Base-by-base conservation (phyloP, 1,140 invertebrate genomes). In the Agraylea sexmaculata region DNA sequence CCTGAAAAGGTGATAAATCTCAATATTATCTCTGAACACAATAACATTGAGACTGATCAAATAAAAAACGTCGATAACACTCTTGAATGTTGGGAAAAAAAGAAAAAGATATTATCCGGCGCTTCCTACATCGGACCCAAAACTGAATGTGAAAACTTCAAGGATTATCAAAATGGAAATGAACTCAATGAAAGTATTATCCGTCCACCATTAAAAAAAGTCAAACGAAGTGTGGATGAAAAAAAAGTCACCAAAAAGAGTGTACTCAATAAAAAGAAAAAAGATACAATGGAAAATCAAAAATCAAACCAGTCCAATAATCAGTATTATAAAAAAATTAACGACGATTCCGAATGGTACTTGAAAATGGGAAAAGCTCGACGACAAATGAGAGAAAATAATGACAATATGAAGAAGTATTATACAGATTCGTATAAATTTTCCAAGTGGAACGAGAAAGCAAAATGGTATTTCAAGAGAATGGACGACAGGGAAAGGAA, bases 401-500 rank as follows among this genome's bases (percentile, higher is more conserved):
- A 7, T 16, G 35, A 37, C 16, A 16, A 35, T n/a, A 22, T 35
- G 6, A 25, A 27, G 6, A 4, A 18, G 4, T 16, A n/a, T n/a
- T n/a, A n/a, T n/a, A 22, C 21, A 16, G 10, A 40, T 2, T 3
- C n/a, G 18, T 21, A 19, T 7, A 40, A 31, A 21, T 28, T n/a
- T n/a, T n/a, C 21, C 11, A 42, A 43, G 25, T 7, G 32, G n/a
- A 31, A 40, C n/a, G 34, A 40, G 13, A 37, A 39, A 21, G 35
- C 36, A 5, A 34, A 38, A 21, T 43, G 42, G 42, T 34, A 37
- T 31, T 40, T 37, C 22, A 44, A 42, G 15, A 25, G 20, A 40
- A 45, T 42, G 42, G 28, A 40, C 15, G 35, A 40, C 19, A 18
- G 40, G 21, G 37, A 49, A 13, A 30, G 37, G 17, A 7, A 3